Conservation (phyloP, 2,113 vertebrate genomes). For the Echinops telfairi region DNA sequence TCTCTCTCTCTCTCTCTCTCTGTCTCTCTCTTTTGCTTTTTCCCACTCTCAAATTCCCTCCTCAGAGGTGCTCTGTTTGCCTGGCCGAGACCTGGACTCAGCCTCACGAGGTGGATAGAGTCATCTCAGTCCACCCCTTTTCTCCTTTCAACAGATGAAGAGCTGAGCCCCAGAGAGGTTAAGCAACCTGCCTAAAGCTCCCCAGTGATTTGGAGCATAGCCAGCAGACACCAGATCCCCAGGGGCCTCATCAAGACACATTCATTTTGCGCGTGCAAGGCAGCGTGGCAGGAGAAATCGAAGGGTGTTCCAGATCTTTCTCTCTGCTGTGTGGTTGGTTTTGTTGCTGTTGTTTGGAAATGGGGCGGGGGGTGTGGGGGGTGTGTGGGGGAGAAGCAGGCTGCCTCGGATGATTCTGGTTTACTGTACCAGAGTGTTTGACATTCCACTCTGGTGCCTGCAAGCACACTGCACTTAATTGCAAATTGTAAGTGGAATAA, state of each 20-base stretch:
- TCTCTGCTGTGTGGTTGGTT: neutral
- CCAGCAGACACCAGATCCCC: neutral
- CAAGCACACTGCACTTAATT: slow-evolving; percentile 62
- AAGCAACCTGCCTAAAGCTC: no score
- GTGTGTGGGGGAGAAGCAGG: slow-evolving; percentile 63
- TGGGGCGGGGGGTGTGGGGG: neutral
- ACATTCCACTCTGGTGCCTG: slow-evolving; percentile 70
- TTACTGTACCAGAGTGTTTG: slow-evolving; percentile 66
- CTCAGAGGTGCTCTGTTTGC: neutral
- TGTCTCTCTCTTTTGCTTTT: neutral
- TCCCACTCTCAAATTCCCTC: neutral
- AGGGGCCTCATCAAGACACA: neutral
- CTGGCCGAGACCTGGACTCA: neutral
- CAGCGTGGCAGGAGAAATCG: neutral
- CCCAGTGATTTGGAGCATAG: no score
- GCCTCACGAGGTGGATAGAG: neutral
- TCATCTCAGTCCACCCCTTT: neutral
- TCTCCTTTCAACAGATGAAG: slow-evolving; percentile 31
- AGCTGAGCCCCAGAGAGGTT: neutral
- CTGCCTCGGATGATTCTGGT: slow-evolving; percentile 60
- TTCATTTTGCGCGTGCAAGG: neutral
- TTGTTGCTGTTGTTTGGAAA: neutral
- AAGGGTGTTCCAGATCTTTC: neutral
- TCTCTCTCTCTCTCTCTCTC: no score
- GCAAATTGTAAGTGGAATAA: slow-evolving; percentile 63